Evolutionary conservation across 2,888 invertebrate species (phyloP), one percentile per base, ranked within the genome.

Genomic region (Ischnura elegans): DNA sequence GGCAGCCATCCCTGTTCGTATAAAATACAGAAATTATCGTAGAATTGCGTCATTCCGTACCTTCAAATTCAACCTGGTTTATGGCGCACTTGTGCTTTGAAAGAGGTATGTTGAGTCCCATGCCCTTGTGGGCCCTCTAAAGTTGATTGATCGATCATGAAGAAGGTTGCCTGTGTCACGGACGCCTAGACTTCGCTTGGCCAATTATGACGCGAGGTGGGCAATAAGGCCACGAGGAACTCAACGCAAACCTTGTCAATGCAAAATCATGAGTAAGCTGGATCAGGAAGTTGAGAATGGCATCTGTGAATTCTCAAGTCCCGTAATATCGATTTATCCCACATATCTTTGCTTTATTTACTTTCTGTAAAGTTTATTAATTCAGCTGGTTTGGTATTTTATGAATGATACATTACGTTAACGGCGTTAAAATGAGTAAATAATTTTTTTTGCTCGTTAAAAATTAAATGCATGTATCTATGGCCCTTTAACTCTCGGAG

Each of bases 121-220:
- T 61, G 36, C 29, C 36, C 10, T 76, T 36, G 76, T 36, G 6
- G 0, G 36, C 76, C 36, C 8, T 76, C 76, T 0, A 36, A 76
- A 36, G 76, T 76, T 29, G 76, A 76, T 76, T 76, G 76, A 76
- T 76, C 36, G 76, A 36, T 76, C 13, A 13, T 13, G 10, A 76
- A 36, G 76, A 76, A 76, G 76, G 76, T 76, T 76, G 16, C 76
- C 76, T 76, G 76, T 76, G 76, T 76, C 76, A 76, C 36, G 76
- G 76, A 76, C 76, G 10, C n/a, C 76, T 36, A 36, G 76, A 16
- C 76, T 0, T 8, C 76, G 76, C 76, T 76, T 76, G 76, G 36
- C 29, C 29, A 36, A 76, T 76, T 76, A 76, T 76, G 76, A 76
- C 76, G 76, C 36, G 2, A 36, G 36, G 6, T 29, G 21, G 76